Evolutionary conservation across 2,888 invertebrate species (phyloP).

Genomic region (Phragmatobia fuliginosa): DNA sequence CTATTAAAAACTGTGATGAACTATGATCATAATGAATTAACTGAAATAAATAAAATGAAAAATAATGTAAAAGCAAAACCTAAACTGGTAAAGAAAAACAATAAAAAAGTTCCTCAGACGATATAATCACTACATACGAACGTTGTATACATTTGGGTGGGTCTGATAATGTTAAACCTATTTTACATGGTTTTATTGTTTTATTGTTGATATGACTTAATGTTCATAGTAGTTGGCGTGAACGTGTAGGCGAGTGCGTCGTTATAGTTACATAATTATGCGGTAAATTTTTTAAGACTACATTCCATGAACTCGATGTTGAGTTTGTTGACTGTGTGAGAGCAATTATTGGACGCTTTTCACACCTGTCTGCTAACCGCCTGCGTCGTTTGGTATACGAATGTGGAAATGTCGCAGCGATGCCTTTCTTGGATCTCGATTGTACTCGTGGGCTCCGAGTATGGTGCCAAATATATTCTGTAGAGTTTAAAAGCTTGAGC

Average conservation of each 20-base stretch:
- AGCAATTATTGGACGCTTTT: constrained; percentile 80
- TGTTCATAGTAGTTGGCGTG: background rate
- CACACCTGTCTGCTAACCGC: constrained; percentile 79
- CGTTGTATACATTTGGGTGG: background rate
- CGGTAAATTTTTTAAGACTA: constrained; percentile 28
- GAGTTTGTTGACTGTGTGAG: constrained; percentile 62
- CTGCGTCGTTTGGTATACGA: constrained; percentile 61
- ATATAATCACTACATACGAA: background rate
- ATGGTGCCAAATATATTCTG: constrained; percentile 51
- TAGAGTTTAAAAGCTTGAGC: constrained; percentile 42
- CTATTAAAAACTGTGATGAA: too few species aligned
- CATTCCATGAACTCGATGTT: constrained; percentile 20
- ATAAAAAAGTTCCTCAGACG: background rate
- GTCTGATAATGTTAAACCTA: background rate
- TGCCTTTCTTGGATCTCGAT: constrained; percentile 60
- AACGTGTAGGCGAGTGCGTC: background rate
- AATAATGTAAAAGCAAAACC: background rate
- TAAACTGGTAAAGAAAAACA: background rate
- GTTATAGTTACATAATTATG: constrained; percentile 16
- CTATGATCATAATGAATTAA: too few species aligned
- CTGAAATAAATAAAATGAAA: background rate
- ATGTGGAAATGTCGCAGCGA: constrained; percentile 73
- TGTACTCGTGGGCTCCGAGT: constrained; percentile 43
- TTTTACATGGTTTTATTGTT: background rate
- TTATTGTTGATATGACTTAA: background rate